Evolutionary conservation across 1,140 invertebrate genomes (phyloP).

Genomic region (Dendroctonus valens): DNA sequence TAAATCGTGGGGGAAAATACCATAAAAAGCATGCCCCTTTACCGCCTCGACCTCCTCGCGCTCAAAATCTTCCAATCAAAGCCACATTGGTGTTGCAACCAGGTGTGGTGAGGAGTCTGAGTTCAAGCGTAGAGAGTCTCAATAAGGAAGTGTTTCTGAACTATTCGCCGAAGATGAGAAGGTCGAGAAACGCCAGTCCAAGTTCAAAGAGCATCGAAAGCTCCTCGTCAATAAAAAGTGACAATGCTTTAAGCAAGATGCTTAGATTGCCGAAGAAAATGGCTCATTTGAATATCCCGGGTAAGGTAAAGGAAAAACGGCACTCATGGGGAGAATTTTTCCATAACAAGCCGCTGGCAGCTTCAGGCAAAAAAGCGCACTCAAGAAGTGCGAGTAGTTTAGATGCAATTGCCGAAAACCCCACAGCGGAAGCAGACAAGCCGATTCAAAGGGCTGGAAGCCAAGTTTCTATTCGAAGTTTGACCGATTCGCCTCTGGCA

Average conservation of each 20-base stretch:
- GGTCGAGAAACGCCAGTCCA: conserved; percentile 25
- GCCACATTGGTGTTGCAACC: conserved; percentile 48
- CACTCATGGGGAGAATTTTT: conserved; percentile 34
- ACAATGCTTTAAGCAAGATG: conserved; percentile 35
- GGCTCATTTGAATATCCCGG: conserved; percentile 22
- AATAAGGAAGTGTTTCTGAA: conserved; percentile 41
- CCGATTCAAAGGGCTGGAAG: conserved; percentile 25
- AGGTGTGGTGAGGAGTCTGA: conserved; percentile 43
- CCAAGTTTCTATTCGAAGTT: conserved; percentile 33
- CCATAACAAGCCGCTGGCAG: conserved; percentile 15
- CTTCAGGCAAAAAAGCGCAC: conserved; percentile 27
- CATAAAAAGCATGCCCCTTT: conserved; percentile 46
- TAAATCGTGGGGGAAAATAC: conserved; percentile 45
- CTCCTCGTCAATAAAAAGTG: conserved; percentile 11
- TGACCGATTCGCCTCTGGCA: conserved; percentile 37
- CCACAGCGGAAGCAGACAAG: conserved; percentile 2
- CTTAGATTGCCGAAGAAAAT: conserved; percentile 39
- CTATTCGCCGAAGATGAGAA: conserved; percentile 43
- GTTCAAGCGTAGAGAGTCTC: conserved; percentile 26
- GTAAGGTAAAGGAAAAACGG: conserved; percentile 30
- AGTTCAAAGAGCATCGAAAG: conserved; percentile 6
- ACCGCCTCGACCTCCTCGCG: conserved; percentile 35
- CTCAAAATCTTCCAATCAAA: conserved; percentile 39
- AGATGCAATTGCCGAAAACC: conserved; percentile 1
- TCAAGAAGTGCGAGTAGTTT: conserved; percentile 39